phyloP scores from a whole-genome alignment of 2,113 vertebrate genomes.

The Pygathrix nemaeus region DNA sequence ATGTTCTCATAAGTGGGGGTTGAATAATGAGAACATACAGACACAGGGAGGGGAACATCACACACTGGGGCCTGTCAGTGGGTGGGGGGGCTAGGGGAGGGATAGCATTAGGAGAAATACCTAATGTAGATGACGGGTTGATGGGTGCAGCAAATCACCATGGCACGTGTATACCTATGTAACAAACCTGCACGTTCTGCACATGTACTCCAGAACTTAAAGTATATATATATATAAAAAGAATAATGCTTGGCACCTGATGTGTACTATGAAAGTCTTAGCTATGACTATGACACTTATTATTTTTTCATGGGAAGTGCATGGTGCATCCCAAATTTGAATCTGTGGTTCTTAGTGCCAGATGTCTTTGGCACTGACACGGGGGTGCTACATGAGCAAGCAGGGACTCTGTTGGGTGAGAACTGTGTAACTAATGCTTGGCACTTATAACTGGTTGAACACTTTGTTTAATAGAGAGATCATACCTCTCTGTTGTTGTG shows the following conservation, averaged over 20 bases:
- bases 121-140: too few relatives aligned
- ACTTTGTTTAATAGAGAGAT: neutral
- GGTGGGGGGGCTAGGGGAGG: too few relatives aligned
- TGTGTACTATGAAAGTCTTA: neutral
- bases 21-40: too few relatives aligned
- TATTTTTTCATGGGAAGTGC: neutral
- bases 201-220: too few relatives aligned
- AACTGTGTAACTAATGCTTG: neutral
- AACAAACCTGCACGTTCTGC: too few relatives aligned
- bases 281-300: neutral
- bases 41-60: too few relatives aligned
- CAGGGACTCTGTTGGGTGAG: neutral
- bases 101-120: too few relatives aligned
- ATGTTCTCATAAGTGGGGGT: too few relatives aligned
- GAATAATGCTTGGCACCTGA: neutral
- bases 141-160: too few relatives aligned
- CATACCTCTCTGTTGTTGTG: neutral
- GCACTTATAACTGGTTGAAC: neutral
- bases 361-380: neutral
- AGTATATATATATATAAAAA: neutral
- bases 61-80: too few relatives aligned
- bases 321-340: neutral
- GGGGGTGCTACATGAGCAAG: neutral
- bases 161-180: too few relatives aligned
- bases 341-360: neutral